A percentile compares a stretch with the other conserved stretches of the same genome.
Evolutionary conservation across 2,888 invertebrate species (phyloP).

Genomic region (Andrena hattorfiana): DNA sequence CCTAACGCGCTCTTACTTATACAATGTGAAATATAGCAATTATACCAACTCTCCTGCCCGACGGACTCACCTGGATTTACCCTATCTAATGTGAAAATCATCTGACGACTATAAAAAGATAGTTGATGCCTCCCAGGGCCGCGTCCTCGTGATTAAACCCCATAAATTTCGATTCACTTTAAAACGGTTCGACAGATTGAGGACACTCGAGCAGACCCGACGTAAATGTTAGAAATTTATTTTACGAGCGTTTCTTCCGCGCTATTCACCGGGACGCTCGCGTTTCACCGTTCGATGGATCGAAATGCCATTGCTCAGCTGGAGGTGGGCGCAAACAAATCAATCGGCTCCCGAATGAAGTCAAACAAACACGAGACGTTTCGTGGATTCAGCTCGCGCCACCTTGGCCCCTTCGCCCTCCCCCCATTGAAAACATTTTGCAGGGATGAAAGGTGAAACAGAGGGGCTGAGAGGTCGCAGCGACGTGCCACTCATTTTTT

Average conservation of each 20-base stretch:
- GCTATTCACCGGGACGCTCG: neutral
- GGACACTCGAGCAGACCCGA: neutral
- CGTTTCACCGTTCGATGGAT: constrained; percentile 20
- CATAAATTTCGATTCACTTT: neutral
- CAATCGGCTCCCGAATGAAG: constrained; percentile 37
- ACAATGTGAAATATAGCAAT: no score
- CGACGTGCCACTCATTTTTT: constrained; percentile 60
- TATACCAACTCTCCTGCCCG: no score
- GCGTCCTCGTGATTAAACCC: neutral
- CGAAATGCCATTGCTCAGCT: constrained; percentile 7
- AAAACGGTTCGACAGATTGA: neutral
- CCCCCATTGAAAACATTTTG: constrained; percentile 31
- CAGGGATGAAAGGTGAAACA: constrained; percentile 66
- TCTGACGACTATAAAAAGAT: no score
- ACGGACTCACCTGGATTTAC: no score
- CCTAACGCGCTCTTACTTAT: no score
- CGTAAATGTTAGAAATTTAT: constrained; percentile 20
- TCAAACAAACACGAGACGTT: constrained; percentile 28
- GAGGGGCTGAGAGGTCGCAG: constrained; percentile 43
- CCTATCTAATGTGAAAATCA: no score
- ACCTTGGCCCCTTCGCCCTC: constrained; percentile 14
- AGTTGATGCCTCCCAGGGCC: no score
- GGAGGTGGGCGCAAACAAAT: constrained; percentile 40
- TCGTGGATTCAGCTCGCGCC: neutral
- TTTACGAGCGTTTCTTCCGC: constrained; percentile 16